Base-by-base conservation (phyloP, 2,113 vertebrate genomes). In the Cinclus cinclus region DNA sequence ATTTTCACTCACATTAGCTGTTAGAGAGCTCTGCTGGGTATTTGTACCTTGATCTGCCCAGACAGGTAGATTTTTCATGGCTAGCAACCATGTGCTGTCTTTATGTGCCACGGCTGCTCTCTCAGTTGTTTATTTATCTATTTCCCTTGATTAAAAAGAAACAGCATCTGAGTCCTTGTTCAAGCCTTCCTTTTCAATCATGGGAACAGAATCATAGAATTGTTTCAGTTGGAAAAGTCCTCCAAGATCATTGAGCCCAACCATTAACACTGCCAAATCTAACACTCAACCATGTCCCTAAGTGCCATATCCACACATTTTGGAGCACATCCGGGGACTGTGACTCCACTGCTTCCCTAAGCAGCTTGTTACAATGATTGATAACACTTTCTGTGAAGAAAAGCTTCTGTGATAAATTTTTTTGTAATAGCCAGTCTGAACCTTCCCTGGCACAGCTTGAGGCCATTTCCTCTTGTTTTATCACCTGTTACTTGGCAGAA, bases 91-190 rank as follows among this genome's bases (percentile, higher is more conserved):
- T 46, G 41, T 47, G 7, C 15, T 78, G 25, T 22, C 7, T 8
- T 37, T 56, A n/a, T 5, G 4, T 67, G 27, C 23, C n/a, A 9
- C 65, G 92, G 82, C 78, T 92, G 47, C 23, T 84, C 16, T 65
- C 50, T 11, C 5, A 74, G 10, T 70, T 74, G 15, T 64, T 83
- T 78, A 23, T 64, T 86, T 80, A 39, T 65, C 71, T 87, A 22
- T 82, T 85, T 85, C 24, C 10, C 23, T 37, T 56, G 58, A 93
- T 79, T 85, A 88, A 85, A 94, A 90, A 60, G 56, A 83, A 94
- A 92, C 58, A 41, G 80, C 58, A 86, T 21, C 23, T 47, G 35
- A 76, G 63, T 87, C 28, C 42, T 70, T 62, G 12, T 81, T 87
- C 41, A 73, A 83, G 22, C 17, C n/a, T 67, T 70, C 28, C 6